These are phyloP conservation scores for Ibidorhyncha struthersii DNA, from an alignment of 2,113 vertebrate species.

Conservation along the genomic window DNA sequence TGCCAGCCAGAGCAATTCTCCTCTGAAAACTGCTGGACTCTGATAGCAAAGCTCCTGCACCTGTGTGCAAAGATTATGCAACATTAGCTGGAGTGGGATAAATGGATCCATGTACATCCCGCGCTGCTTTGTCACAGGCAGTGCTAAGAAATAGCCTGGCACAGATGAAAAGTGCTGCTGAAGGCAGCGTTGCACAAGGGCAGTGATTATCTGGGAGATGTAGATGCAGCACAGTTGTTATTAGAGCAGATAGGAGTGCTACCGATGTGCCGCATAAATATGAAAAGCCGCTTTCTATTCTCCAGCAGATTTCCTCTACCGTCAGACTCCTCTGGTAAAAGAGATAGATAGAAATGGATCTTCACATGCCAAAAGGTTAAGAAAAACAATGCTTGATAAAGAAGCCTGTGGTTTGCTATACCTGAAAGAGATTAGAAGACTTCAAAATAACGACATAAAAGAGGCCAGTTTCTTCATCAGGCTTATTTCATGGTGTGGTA, in stretches of 20 bases:
- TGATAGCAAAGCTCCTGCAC: background rate
- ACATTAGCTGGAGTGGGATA: background rate
- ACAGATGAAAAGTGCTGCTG: background rate
- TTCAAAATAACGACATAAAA: background rate
- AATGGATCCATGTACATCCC: background rate
- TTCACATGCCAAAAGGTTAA: background rate
- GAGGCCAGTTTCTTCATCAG: background rate
- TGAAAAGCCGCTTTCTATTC: background rate
- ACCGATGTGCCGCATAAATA: background rate
- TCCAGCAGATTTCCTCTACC: background rate
- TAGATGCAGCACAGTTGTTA: background rate
- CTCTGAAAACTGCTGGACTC: background rate
- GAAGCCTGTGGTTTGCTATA: background rate
- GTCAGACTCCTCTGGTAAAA: background rate
- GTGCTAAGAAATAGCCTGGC: background rate
- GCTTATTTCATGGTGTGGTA: background rate
- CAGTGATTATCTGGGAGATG: background rate
- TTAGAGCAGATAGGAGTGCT: background rate
- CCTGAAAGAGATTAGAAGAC: background rate
- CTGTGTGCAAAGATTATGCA: background rate
- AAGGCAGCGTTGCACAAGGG: background rate
- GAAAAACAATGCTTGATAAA: background rate
- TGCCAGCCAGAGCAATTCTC: constrained; percentile 1
- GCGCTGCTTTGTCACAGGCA: background rate
- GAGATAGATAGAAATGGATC: background rate